Percentiles rank a stretch among this genome's conserved stretches.
These are phyloP conservation scores for Cryptus armator DNA, from an alignment of 2,888 invertebrate genomes.

Conservation along the genomic window DNA sequence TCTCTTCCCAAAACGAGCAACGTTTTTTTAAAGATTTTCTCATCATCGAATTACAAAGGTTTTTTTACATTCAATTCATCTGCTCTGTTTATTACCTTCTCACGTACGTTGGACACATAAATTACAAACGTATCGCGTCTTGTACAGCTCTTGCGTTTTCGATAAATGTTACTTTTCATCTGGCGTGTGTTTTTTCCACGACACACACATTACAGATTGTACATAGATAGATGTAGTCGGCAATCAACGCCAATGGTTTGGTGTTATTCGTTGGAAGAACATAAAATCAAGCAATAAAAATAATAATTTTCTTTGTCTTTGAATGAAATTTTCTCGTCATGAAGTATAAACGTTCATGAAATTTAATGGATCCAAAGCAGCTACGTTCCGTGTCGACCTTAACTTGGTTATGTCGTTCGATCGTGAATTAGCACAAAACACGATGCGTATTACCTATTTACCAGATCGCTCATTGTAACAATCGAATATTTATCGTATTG, in stretches of 20 bases:
- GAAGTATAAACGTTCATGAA: neutral
- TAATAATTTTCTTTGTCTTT: neutral
- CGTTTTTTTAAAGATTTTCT: conserved; percentile 34
- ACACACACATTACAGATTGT: conserved; percentile 44
- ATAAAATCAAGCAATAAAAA: neutral
- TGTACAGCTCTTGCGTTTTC: neutral
- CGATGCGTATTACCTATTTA: neutral
- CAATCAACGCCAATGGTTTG: conserved; percentile 4
- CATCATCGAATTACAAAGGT: conserved; percentile 49
- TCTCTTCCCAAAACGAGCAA: conserved; percentile 7
- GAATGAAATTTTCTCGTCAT: too few species aligned
- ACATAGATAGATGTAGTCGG: conserved; percentile 48
- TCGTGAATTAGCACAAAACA: conserved; percentile 71
- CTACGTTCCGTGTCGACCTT: neutral
- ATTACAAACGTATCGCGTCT: neutral
- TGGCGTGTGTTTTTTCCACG: conserved; percentile 16
- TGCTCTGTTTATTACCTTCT: neutral
- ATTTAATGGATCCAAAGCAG: neutral
- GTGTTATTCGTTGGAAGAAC: neutral
- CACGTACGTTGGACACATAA: neutral
- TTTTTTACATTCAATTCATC: neutral
- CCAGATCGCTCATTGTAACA: neutral
- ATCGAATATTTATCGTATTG: neutral
- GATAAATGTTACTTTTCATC: neutral
- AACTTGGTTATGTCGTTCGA: conserved; percentile 73